Evolutionary conservation across 2,113 vertebrate genomes (phyloP).

Genomic region (Leptobrachium ailaonicum): DNA sequence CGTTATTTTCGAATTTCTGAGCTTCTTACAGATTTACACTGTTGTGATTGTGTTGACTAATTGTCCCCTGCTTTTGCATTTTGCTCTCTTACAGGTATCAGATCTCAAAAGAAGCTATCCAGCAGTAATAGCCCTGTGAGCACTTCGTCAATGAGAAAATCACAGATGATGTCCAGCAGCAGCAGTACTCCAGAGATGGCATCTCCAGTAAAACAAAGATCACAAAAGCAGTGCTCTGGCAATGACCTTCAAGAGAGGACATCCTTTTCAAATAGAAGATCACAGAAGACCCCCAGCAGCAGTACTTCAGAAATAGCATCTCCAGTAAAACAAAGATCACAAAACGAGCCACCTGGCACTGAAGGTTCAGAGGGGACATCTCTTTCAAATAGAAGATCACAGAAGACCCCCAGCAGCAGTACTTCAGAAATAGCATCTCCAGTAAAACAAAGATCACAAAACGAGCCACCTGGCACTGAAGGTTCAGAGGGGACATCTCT

Average conservation of each 20-base stretch:
- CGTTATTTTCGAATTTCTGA: no score
- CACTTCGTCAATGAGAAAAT: no score
- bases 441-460: not conserved
- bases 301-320: not conserved
- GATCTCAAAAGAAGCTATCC: no score
- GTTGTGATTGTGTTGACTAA: no score
- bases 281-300: not conserved
- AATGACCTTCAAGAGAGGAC: not conserved
- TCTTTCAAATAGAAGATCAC: not conserved
- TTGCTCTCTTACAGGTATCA: no score
- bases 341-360: not conserved
- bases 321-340: not conserved
- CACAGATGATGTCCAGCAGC: no score
- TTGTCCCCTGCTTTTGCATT: no score
- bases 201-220: conserved; percentile 2
- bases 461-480: not conserved
- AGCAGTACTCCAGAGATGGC: not conserved
- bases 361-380: not conserved
- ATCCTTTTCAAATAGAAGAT: not conserved
- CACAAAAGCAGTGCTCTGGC: not conserved
- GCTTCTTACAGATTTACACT: no score
- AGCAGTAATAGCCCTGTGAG: no score
- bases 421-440: conserved; percentile 13
- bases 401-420: not conserved
- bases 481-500: not conserved